Conservation (phyloP, 1,140 invertebrate genomes). For the Danaus plexippus region DNA sequence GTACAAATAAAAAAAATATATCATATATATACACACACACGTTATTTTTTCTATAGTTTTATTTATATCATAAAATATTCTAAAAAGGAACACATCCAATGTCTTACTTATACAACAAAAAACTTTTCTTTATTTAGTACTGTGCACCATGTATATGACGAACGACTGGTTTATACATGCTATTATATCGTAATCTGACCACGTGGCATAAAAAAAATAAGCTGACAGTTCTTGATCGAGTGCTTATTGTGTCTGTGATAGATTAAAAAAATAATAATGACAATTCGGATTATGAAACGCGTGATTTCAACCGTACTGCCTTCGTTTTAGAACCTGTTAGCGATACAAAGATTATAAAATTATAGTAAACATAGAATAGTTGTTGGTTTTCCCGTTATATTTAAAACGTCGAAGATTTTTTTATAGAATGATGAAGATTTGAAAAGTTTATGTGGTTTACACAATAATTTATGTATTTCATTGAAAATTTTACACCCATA, state of each 20-base stretch:
- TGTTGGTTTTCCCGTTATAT: background rate
- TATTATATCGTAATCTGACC: conserved; percentile 15
- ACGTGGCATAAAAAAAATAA: conserved; percentile 20
- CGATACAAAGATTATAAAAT: conserved; percentile 3
- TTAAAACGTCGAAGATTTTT: no score
- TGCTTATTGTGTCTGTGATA: conserved; percentile 23
- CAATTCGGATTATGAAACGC: conserved; percentile 1
- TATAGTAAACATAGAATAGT: conserved; percentile 4
- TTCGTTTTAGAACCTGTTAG: conserved; percentile 4
- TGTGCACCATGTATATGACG: conserved; percentile 5
- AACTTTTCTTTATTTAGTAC: conserved; percentile 2
- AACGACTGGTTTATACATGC: conserved; percentile 14
- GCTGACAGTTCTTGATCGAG: conserved; percentile 25
- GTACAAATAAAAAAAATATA: no score
- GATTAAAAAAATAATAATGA: conserved; percentile 20
- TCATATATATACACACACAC: background rate
- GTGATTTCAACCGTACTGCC: conserved; percentile 11
- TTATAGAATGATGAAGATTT: background rate
- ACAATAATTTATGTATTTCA: background rate
- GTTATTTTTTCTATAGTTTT: conserved; percentile 7
- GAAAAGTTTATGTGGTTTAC: conserved; percentile 2
- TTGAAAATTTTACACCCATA: conserved; percentile 1
- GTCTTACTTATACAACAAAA: conserved; percentile 1
- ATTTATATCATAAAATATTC: background rate
- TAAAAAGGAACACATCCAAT: background rate